phyloP scores from a whole-genome alignment of 2,113 vertebrate species.

The Orthochromis malagaraziensis region DNA sequence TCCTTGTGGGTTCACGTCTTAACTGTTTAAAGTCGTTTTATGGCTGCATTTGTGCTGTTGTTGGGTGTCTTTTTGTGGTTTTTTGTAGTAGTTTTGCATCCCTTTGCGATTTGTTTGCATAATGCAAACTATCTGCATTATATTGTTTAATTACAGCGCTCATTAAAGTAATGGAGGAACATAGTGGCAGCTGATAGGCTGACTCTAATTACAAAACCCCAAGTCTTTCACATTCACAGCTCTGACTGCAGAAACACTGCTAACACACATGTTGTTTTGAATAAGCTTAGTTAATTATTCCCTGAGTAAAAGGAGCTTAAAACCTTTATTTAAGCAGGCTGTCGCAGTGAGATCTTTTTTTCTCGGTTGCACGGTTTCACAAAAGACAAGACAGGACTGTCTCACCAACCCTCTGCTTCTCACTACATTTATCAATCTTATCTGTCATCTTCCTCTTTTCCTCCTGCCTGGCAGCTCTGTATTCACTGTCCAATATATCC shows the following conservation, averaged over 20 bases:
- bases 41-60: neutral
- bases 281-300: neutral
- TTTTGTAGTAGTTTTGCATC: neutral
- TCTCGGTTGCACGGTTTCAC: neutral
- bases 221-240: neutral
- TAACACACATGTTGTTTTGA: neutral
- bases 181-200: neutral
- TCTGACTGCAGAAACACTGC: neutral
- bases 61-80: neutral
- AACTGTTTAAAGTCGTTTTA: fast-evolving
- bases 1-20: fast-evolving
- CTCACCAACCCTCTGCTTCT: neutral
- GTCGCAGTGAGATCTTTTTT: neutral
- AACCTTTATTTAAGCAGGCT: neutral
- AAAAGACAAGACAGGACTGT: neutral
- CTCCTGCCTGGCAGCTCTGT: neutral
- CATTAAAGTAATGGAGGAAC: neutral
- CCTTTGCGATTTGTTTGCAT: neutral
- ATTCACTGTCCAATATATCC: neutral
- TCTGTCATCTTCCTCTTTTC: neutral
- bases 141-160: neutral
- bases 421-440: neutral
- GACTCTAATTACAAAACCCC: neutral
- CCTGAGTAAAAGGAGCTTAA: neutral
- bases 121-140: neutral